phyloP scores from a whole-genome alignment of 2,113 vertebrate species.

The Brachirus orientalis region DNA sequence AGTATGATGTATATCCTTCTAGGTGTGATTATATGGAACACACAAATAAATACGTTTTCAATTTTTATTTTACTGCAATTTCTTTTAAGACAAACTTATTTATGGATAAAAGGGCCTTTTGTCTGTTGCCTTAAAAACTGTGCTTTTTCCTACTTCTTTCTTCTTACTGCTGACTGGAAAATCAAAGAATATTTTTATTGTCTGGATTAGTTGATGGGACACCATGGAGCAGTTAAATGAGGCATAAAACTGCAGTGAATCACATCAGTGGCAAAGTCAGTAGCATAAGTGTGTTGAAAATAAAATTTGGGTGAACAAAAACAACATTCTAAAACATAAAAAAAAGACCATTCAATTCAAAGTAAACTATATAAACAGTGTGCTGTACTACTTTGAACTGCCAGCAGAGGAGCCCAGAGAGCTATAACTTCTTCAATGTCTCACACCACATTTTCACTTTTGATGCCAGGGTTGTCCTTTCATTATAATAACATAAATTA shows the following conservation, averaged over 20 bases:
- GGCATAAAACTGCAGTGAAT: not conserved
- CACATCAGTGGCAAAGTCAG: not conserved
- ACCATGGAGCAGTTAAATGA: constrained; percentile 32
- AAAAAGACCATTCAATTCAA: not conserved
- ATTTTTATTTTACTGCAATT: not conserved
- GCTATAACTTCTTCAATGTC: constrained; percentile 1
- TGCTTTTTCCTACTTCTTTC: not conserved
- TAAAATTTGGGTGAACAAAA: not conserved
- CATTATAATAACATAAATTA: not conserved
- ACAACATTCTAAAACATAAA: not conserved
- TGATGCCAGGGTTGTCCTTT: not conserved
- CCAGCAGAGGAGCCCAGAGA: constrained; percentile 64
- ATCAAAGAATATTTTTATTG: constrained; percentile 13
- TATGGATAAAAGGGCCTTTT: not conserved
- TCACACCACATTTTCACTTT: not conserved
- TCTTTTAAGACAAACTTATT: not conserved
- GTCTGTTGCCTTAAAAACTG: constrained; percentile 4
- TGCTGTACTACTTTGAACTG: not conserved
- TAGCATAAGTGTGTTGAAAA: not conserved
- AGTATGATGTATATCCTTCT: too few relatives aligned
- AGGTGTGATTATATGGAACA: too few relatives aligned
- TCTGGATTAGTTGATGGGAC: constrained; percentile 21
- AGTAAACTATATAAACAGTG: not conserved
- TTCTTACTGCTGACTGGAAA: constrained; percentile 11
- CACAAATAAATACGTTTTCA: too few relatives aligned